These are phyloP conservation scores for Spea hammondii DNA, from an alignment of 2,797 vertebrate species.

Conservation along the genomic window DNA sequence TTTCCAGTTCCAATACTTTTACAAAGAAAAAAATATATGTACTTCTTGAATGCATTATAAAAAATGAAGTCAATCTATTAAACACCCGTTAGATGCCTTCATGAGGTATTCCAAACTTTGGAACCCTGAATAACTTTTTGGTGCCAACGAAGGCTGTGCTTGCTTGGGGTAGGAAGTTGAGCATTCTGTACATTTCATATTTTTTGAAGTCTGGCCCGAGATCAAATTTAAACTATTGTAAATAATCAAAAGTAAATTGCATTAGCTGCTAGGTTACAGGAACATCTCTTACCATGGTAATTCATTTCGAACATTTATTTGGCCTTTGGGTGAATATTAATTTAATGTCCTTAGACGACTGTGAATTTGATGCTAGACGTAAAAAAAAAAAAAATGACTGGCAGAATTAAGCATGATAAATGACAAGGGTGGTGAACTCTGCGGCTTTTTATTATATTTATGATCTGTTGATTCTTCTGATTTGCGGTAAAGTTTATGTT, in stretches of 20 bases:
- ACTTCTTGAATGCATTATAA: too few species aligned
- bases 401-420: background rate
- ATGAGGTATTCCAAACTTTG: too few species aligned
- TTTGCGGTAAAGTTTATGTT: too few species aligned
- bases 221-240: background rate
- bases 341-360: slow-evolving; percentile 1
- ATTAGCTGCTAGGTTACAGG: slow-evolving; percentile 30
- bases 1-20: too few species aligned
- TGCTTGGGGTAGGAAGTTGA: too few species aligned
- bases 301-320: slow-evolving; percentile 15
- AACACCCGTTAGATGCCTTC: too few species aligned
- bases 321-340: slow-evolving; percentile 8
- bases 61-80: too few species aligned
- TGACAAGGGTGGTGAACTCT: background rate
- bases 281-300: slow-evolving; percentile 7
- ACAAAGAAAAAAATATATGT: too few species aligned
- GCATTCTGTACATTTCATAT: too few species aligned
- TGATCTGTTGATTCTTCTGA: background rate
- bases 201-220: background rate
- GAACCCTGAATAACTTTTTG: too few species aligned
- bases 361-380: background rate
- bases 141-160: background rate
- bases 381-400: background rate
- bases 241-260: slow-evolving; percentile 10
- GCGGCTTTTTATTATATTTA: background rate